Evolutionary conservation across 1,140 invertebrate species (phyloP).

Genomic region (Conus ventricosus): DNA sequence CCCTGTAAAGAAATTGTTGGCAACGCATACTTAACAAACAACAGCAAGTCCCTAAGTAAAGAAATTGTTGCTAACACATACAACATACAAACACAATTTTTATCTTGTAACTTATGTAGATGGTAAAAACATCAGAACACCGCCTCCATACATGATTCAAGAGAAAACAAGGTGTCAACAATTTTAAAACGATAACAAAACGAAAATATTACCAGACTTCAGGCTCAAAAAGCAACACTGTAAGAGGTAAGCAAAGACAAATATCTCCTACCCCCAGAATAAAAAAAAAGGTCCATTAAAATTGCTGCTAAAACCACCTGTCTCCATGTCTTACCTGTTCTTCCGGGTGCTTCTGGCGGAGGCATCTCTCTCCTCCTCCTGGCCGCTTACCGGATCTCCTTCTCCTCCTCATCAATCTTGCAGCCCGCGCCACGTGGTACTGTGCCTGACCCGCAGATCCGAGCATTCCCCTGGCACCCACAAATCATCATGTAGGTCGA

Average conservation of each 20-base stretch:
- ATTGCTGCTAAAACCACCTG: not conserved
- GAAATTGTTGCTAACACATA: not conserved
- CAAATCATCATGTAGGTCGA: not conserved
- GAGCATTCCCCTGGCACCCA: conserved; percentile 83
- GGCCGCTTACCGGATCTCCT: conserved; percentile 88
- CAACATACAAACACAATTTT: not conserved
- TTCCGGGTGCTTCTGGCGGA: conserved; percentile 70
- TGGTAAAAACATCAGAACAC: too few species aligned
- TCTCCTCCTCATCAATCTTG: conserved; percentile 94
- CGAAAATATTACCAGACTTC: too few species aligned
- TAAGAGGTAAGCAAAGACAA: too few species aligned
- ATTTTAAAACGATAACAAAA: too few species aligned
- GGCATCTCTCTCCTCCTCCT: conserved; percentile 90
- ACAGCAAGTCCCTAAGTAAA: not conserved
- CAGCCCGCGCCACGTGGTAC: conserved; percentile 95
- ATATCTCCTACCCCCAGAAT: too few species aligned
- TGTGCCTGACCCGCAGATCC: conserved; percentile 94
- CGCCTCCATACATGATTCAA: too few species aligned
- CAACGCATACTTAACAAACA: not conserved
- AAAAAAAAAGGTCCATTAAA: too few species aligned
- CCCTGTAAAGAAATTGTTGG: not conserved
- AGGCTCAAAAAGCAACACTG: too few species aligned
- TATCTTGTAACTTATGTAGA: not conserved
- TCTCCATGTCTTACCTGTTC: conserved; percentile 56
- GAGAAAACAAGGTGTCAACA: too few species aligned